Evolutionary conservation across 2,797 vertebrate species (phyloP).

Genomic region (Crenuchus spilurus): DNA sequence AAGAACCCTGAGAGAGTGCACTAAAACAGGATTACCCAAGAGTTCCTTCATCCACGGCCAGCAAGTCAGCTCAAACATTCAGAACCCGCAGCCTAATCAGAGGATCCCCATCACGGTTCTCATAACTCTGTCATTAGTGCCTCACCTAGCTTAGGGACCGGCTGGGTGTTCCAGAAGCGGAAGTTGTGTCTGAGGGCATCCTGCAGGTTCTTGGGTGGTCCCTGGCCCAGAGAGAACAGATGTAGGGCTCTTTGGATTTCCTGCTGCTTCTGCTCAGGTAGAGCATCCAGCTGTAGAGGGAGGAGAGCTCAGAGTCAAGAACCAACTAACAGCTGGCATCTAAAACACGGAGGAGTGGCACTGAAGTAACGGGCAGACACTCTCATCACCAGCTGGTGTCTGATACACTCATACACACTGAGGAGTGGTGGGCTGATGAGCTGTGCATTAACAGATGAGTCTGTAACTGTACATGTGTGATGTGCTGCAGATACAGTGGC

Average conservation of each 20-base stretch:
- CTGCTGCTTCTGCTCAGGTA: constrained; percentile 92
- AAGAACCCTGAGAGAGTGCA: too few relatives aligned
- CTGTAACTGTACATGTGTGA: too few relatives aligned
- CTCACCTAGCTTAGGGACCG: constrained; percentile 90
- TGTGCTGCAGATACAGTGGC: too few relatives aligned
- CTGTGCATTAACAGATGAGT: too few relatives aligned
- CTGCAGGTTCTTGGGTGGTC: constrained; percentile 88
- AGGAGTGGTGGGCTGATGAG: too few relatives aligned
- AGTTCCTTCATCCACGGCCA: too few relatives aligned
- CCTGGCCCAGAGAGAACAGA: constrained; percentile 87
- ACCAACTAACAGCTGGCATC: constrained; percentile 7
- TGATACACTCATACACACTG: too few relatives aligned
- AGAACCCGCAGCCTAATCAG: neutral
- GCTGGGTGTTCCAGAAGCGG: constrained; percentile 95
- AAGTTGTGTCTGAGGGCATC: constrained; percentile 89
- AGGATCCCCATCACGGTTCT: neutral
- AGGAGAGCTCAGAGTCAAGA: constrained; percentile 2
- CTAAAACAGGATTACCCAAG: too few relatives aligned
- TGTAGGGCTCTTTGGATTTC: constrained; percentile 96
- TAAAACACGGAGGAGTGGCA: too few relatives aligned
- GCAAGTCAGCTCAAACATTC: too few relatives aligned
- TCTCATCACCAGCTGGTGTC: too few relatives aligned
- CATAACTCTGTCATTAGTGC: constrained; percentile 2
- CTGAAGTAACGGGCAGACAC: too few relatives aligned
- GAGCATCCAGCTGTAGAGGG: constrained; percentile 81